Evolutionary conservation across 2,888 invertebrate species (phyloP).

Genomic region (Ommatoiulus sabulosus): DNA sequence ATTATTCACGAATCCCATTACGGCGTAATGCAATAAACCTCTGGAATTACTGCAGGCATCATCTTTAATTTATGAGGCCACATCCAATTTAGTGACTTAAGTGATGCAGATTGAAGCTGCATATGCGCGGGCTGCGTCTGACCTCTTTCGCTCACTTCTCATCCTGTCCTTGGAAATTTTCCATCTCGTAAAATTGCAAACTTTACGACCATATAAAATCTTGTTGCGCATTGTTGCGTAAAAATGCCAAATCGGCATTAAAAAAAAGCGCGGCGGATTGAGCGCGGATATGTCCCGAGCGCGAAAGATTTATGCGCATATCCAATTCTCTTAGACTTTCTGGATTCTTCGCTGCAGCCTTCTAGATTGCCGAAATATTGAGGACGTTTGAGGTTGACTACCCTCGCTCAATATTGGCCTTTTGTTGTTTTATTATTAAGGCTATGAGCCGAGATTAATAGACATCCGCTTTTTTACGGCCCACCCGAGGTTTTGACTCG

Average conservation of each 20-base stretch:
- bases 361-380: constrained; percentile 35
- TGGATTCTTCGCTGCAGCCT: neutral
- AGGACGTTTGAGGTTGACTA: constrained; percentile 48
- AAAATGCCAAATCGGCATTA: constrained; percentile 58
- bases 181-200: constrained; percentile 56
- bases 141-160: constrained; percentile 39
- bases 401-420: constrained; percentile 45
- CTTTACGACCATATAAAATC: constrained; percentile 57
- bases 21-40: constrained; percentile 38
- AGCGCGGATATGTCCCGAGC: constrained; percentile 24
- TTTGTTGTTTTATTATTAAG: constrained; percentile 47
- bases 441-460: constrained; percentile 48
- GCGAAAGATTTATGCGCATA: constrained; percentile 51
- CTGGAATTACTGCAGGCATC: constrained; percentile 45
- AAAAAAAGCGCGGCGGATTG: constrained; percentile 50
- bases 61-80: constrained; percentile 48
- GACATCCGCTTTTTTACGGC: constrained; percentile 39
- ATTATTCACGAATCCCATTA: constrained; percentile 48
- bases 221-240: constrained; percentile 57
- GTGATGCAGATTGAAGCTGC: constrained; percentile 50
- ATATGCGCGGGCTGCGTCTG: neutral
- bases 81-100: constrained; percentile 50
- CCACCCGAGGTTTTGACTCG: constrained; percentile 30
- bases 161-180: constrained; percentile 57
- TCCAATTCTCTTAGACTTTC: constrained; percentile 45